phyloP scores from a whole-genome alignment of 2,888 invertebrate genomes.

The Emmelina monodactyla region DNA sequence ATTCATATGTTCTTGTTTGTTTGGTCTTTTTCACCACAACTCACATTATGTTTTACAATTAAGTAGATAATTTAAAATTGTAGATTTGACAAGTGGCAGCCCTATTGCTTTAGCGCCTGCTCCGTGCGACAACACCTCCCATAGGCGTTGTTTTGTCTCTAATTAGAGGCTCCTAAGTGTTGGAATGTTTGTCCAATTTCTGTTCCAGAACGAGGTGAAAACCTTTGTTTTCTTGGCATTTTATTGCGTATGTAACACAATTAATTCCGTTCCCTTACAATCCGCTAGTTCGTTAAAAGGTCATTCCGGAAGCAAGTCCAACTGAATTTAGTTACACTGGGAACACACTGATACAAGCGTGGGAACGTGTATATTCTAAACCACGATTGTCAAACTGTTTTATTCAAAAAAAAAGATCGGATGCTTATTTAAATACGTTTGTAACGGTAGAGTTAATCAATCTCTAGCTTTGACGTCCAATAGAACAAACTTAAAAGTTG shows the following conservation, averaged over 20 bases:
- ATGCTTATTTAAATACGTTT: too few relatives aligned
- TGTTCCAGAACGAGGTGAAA: constrained; percentile 44
- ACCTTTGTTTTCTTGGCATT: constrained; percentile 32
- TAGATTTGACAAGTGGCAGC: too few relatives aligned
- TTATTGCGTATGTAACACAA: constrained; percentile 9
- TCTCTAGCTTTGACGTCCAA: too few relatives aligned
- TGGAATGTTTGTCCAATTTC: constrained; percentile 46
- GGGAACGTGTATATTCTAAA: too few relatives aligned
- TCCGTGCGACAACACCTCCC: constrained; percentile 31
- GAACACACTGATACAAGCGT: too few relatives aligned
- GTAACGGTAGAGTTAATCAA: too few relatives aligned
- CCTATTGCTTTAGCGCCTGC: constrained; percentile 31
- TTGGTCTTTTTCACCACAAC: too few relatives aligned
- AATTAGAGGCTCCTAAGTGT: constrained; percentile 59
- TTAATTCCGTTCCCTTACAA: background rate
- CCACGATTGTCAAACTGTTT: too few relatives aligned
- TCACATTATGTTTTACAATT: constrained; percentile 8
- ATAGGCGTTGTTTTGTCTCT: constrained; percentile 44
- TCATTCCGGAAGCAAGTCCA: background rate
- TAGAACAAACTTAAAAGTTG: too few relatives aligned
- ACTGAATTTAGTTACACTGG: too few relatives aligned
- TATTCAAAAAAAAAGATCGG: too few relatives aligned
- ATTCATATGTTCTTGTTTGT: too few relatives aligned
- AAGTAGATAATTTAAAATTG: constrained; percentile 6
- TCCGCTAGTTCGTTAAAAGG: background rate